Evolutionary conservation across 1,140 invertebrate genomes (phyloP), one percentile per base, ranked within the genome.

Genomic region (Xylocopa sonorina): DNA sequence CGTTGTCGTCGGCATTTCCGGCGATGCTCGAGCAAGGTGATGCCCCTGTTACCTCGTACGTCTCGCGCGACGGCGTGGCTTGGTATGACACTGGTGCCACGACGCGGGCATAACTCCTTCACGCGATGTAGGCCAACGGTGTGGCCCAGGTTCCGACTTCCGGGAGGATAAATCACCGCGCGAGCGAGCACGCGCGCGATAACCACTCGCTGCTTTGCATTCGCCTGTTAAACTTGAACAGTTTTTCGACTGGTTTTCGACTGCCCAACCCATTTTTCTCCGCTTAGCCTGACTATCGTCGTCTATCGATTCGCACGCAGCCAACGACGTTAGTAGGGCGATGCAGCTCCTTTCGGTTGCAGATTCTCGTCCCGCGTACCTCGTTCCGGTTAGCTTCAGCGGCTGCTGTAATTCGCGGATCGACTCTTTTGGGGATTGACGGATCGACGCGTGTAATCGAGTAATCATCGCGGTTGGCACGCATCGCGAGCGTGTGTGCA

Each of bases 161-260:
- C 79, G 78, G 27, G 58, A 78, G 86, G 85, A 87, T 87, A 87
- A 86, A 87, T 87, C 82, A 87, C 85, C 55, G 76, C 60, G 77
- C 85, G 82, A 75, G 77, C 85, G 82, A 75, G 85, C 77, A 80
- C 78, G 80, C 83, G 60, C 78, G 83, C 63, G 86, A 88, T 87
- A 87, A 87, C 78, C 75, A n/a, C 63, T 2, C 18, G 41, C 50
- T 79, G 82, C 71, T 80, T 82, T 78, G 82, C 80, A 87, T 87
- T 73, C 62, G 60, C 62, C 77, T n/a, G 63, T 78, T 73, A 87
- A 87, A 87, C 79, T 78, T 78, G 74, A 84, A 78, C 58, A 83
- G 73, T 87, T 86, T n/a, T 84, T 69, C 71, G 53, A 77, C 85
- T 87, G 74, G 75, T 87, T 88, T 85, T 87, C 80, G 41, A 66